Base-by-base conservation (phyloP, 2,888 invertebrate genomes). In the Rhagonycha lutea region DNA sequence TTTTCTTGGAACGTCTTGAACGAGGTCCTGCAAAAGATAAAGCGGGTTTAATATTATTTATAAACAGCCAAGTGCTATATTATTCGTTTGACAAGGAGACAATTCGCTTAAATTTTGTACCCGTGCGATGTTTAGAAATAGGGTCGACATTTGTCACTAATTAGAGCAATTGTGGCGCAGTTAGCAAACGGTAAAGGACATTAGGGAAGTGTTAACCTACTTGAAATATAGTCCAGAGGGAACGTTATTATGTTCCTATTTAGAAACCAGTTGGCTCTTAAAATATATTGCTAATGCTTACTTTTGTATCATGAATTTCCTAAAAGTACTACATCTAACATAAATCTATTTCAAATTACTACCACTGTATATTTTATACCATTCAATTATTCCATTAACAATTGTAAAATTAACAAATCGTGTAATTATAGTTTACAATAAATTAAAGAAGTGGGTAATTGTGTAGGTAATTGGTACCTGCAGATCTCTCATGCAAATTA, bases 21-120 rank as follows among this genome's bases (percentile, higher is more conserved):
- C 92, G 86, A 0, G 92, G 92, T 81, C 92, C 92, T 92, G 87
- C 1, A 86, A 86, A 72, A 78, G 72, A 72, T 29, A 68, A 68
- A 63, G 26, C 14, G 61, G 32, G 67, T 14, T 69, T 14, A 67
- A 28, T 32, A 23, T 23, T 28, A 28, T 47, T 14, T 23, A 47
- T 68, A 68, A 68, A 68, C n/a, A 14, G 68, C 14, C n/a, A 14
- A 68, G 68, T 69, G 65, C 10, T 47, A 72, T 68, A 72, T 68
- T 63, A 73, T 69, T 70, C 63, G 67, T 73, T 73, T 68, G 76
- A 76, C 73, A 73, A 32, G 63, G 10, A 26, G 70, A 76, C 76
- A 77, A 73, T 74, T 73, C 74, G 61, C 76, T 74, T 74, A 68
- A 70, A 67, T 71, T 74, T 74, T 60, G 18, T 63, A 77, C 73